Evolutionary conservation across 2,888 invertebrate species (phyloP).

Genomic region (Ellobium chinense): DNA sequence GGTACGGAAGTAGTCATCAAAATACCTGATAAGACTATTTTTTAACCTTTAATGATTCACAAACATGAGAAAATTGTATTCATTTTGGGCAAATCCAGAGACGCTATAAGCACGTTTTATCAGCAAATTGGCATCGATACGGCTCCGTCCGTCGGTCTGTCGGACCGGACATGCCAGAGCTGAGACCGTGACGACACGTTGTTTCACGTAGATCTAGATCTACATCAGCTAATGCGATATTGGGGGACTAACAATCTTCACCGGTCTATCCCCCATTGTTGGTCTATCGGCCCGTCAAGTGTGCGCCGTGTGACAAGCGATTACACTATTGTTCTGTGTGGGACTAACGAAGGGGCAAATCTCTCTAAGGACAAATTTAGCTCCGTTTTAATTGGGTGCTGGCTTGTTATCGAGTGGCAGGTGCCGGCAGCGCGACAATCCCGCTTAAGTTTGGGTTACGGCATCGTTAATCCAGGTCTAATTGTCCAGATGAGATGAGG

Average conservation of each 20-base stretch:
- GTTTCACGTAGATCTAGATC: neutral
- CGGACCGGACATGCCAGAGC: neutral
- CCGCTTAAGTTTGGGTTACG: neutral
- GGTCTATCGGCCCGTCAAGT: neutral
- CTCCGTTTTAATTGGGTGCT: conserved; percentile 20
- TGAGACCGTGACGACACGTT: neutral
- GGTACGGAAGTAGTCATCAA: too few relatives aligned
- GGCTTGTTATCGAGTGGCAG: conserved; percentile 12
- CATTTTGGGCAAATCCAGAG: too few relatives aligned
- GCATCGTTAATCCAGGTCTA: neutral
- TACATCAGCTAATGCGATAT: conserved; percentile 10
- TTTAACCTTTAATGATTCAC: too few relatives aligned
- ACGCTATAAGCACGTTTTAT: too few relatives aligned
- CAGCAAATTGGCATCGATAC: neutral
- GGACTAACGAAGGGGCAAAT: neutral
- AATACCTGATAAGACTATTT: too few relatives aligned
- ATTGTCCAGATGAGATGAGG: conserved; percentile 19
- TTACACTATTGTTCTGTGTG: neutral
- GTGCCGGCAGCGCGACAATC: conserved; percentile 1
- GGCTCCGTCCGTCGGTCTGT: neutral
- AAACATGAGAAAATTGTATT: too few relatives aligned
- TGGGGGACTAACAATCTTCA: neutral
- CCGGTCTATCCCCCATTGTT: neutral
- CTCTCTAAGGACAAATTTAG: neutral
- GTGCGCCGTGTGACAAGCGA: conserved; percentile 2